Evolutionary conservation across 2,797 vertebrate species (phyloP), one percentile per base, ranked within the genome.

Genomic region (Pipistrellus pipistrellus): DNA sequence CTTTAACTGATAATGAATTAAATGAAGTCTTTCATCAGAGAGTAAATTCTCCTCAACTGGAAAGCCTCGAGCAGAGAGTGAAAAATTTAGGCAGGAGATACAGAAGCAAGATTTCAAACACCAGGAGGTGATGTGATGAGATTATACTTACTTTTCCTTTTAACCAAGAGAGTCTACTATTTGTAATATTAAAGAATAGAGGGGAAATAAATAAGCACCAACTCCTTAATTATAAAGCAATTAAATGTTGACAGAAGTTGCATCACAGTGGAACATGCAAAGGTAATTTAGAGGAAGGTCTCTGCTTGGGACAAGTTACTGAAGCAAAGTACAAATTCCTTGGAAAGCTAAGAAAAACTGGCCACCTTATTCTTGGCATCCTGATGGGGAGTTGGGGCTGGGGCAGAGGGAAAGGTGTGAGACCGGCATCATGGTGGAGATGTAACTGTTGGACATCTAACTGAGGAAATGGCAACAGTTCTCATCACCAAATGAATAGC

Each of bases 71-170:
- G 59, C 35, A 53, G n/a, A 51, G 23, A 23, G 32, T 90, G 32
- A 27, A 84, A 80, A 68, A 46, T 1, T 11, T 4, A 20, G 59
- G 14, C 55, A 69, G 53, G 27, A 76, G 38, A 46, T 1, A 80
- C 17, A 85, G 75, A 93, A 59, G 44, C 59, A 95, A 76, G 21
- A 72, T 66, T 93, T 93, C 85, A 88, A 91, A 77, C 23, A 82
- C n/a, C 30, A 51, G 80, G 85, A 62, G 46, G n/a, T 10, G 68
- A 66, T 82, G 46, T 25, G 41, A 38, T 77, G 27, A 76, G 48
- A 64, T n/a, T 35, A 85, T 2, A 14, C 64, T 88, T 55, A 81
- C 81, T 66, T 91, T 91, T 3, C 11, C 15, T 57, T 76, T 88
- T 32, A 55, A 44, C 25, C 15, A 76, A 73, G 18, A 87, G 25